Base-by-base conservation (phyloP, 2,797 vertebrate genomes). In the Telmatherina bonti region DNA sequence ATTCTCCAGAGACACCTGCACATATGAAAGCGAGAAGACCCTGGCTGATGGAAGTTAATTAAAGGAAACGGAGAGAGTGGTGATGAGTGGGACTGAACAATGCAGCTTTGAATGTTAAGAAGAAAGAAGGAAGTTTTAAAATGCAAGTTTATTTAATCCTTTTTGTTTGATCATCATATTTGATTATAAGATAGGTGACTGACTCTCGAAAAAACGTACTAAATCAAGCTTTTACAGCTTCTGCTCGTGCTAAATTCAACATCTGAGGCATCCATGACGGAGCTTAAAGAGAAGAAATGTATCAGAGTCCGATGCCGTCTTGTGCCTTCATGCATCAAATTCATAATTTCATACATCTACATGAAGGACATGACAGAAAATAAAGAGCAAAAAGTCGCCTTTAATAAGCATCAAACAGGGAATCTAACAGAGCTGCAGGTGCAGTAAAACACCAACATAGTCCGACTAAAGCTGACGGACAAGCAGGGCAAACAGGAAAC, bases 1-100 rank as follows among this genome's bases (percentile, higher is more conserved):
- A 53, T 81, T 90, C 89, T 90, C 89, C 54, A 59, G 89, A 92
- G 90, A 88, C 36, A 1, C 76, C 52, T 4, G 45, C 67, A 70
- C 74, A 88, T 87, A 82, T 88, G 89, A 83, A 88, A 86, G 85
- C 71, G 82, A 91, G 89, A 83, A 79, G 79, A 80, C 75, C 78
- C 82, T 64, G 27, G 65, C 76, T 74, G 70, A 63, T 85, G 60
- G 61, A 83, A 91, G 81, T 90, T 91, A 87, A 91, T 92, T 91
- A 88, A 77, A 3, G 69, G 57, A 88, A 87, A 91, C 87, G 78
- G 86, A 88, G 80, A 74, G 83, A 64, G 77, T 2, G 64, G 64
- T 13, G 72, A 62, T 85, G 66, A 29, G 43, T 57, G 86, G 87
- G 85, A 81, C 63, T 56, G 52, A 78, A 69, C 31, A 8, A 2